Conservation (phyloP, 1,140 invertebrate species). For the Neomicropteryx cornuta region DNA sequence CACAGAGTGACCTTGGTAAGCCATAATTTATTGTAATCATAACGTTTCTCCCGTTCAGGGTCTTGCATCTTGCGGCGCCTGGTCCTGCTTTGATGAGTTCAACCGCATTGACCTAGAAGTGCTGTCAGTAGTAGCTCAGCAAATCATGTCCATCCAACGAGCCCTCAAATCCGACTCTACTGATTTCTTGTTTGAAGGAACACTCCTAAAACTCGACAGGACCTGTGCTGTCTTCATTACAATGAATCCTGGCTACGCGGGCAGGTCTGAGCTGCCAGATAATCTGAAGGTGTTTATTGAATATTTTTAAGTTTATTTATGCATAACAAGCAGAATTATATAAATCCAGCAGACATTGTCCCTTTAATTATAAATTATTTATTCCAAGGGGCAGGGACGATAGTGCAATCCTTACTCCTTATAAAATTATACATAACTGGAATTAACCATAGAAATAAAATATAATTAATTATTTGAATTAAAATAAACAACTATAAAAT, state of each 20-base stretch:
- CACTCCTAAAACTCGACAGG: conserved; percentile 75
- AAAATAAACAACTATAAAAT: too few species aligned
- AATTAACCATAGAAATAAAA: not conserved
- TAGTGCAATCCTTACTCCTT: conserved; percentile 5
- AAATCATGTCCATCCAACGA: conserved; percentile 71
- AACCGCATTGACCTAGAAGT: conserved; percentile 78
- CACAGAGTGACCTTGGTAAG: too few species aligned
- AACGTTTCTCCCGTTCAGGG: conserved; percentile 41
- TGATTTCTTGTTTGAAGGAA: conserved; percentile 81
- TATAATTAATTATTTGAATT: not conserved
- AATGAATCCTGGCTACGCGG: conserved; percentile 93
- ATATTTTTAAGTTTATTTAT: too few species aligned
- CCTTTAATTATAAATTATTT: too few species aligned
- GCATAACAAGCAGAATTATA: too few species aligned
- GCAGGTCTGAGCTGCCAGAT: conserved; percentile 82
- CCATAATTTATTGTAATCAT: too few species aligned
- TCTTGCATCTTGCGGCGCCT: conserved; percentile 87
- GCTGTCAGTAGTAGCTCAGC: conserved; percentile 85
- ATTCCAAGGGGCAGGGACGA: too few species aligned
- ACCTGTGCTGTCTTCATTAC: conserved; percentile 92
- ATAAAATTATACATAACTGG: too few species aligned
- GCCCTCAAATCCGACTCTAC: conserved; percentile 66
- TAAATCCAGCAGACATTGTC: too few species aligned
- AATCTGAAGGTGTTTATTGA: conserved; percentile 78
- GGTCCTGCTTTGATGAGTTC: conserved; percentile 97